Conservation (phyloP, 2,797 vertebrate species). For the Sebastes wilsoni region DNA sequence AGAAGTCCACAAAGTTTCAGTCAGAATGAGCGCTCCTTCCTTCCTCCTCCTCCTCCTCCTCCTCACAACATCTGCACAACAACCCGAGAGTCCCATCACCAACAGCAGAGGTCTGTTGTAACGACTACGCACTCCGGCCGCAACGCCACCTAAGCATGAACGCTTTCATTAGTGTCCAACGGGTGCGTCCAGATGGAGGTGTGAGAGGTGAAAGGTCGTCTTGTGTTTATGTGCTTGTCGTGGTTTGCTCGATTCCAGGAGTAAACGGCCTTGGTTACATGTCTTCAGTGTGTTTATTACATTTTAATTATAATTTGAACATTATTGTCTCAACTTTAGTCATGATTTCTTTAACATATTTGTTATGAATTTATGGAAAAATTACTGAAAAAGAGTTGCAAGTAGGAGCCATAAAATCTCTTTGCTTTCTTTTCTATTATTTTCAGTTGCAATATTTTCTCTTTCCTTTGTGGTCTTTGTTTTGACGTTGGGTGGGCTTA, state of each 20-base stretch:
- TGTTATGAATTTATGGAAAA: not conserved
- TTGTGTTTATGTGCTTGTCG: not conserved
- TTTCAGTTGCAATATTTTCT: not conserved
- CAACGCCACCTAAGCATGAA: not conserved
- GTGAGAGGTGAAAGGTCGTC: constrained; percentile 23
- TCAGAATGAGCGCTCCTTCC: constrained; percentile 10
- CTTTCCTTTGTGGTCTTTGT: not conserved
- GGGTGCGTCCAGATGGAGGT: constrained; percentile 20
- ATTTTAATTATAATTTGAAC: not conserved
- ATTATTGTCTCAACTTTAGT: not conserved
- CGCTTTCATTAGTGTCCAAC: not conserved
- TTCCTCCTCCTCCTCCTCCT: constrained; percentile 33
- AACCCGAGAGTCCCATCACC: constrained; percentile 9
- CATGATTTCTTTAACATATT: not conserved
- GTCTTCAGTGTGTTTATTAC: no score
- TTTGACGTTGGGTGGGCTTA: constrained; percentile 3
- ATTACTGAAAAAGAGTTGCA: not conserved
- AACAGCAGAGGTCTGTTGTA: constrained; percentile 17
- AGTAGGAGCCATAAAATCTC: not conserved
- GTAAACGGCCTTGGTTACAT: no score
- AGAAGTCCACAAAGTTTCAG: not conserved
- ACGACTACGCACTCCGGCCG: not conserved
- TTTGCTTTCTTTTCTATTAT: not conserved
- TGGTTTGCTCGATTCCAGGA: not conserved
- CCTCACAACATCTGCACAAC: constrained; percentile 23